Base-by-base conservation (phyloP, 92 coral and sea anemone species). In the Zoanthus gigantus region DNA sequence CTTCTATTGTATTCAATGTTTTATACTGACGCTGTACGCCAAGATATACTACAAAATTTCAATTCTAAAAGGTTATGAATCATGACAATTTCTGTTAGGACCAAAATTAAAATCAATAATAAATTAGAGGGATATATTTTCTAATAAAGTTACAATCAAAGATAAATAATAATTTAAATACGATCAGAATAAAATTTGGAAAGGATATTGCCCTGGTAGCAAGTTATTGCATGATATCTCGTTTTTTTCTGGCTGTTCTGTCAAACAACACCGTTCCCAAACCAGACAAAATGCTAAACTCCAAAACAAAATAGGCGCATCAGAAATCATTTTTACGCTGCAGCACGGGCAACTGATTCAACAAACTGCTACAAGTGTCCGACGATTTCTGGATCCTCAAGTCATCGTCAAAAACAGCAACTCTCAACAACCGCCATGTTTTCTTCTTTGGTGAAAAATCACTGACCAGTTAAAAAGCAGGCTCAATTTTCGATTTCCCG, bases 201-300 rank as follows among this genome's bases (percentile, higher is more conserved):
- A 91, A 96, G 98, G 98, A 96, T 96, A 96, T 88, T 96, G 98
- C 71, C 98, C 98, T 2, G 88, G 89, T 31, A 94, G 92, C 45
- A 96, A 82, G 2, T 85, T 91, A 48, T 88, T 89, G 67, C 98
- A 96, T 29, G 69, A 29, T 4, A 69, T 76, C 61, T 56, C 72
- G 10, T 69, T 87, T 67, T 69, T 52, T 77, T 86, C 74, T 65
- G 57, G 80, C 53, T 69, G 60, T 77, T 86, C 74, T 65, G 57
- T 80, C 53, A 77, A 34, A 83, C 79, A 83, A 18, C 56, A 31
- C 45, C 34, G 71, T 54, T 74, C 52, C 79, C 84, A 90, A 67
- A 71, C 74, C 58, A 89, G 85, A 30, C 82, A 47, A 53, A 87
- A 78, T 13, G 57, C 42, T 60, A 83, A 63, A 79, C 29, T 63